A percentile compares a stretch with the other conserved stretches of the same genome.
Evolutionary conservation across 2,888 invertebrate genomes (phyloP).

Genomic region (Brenthis daphne): DNA sequence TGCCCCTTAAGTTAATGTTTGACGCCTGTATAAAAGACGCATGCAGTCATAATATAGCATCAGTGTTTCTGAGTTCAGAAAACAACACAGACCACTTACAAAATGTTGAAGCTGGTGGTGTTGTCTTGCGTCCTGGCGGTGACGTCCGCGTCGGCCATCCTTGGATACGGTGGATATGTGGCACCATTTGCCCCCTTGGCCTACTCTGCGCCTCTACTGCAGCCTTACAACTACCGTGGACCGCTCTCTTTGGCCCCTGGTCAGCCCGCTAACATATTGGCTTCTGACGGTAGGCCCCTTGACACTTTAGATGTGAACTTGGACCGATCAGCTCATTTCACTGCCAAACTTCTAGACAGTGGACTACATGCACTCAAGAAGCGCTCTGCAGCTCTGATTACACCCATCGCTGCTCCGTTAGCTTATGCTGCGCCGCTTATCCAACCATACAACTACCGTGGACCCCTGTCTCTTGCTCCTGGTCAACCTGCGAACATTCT

Average conservation of each 20-base stretch:
- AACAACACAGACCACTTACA: slow-evolving; percentile 74
- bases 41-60: slow-evolving; percentile 50
- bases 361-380: slow-evolving; percentile 63
- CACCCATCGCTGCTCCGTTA: slow-evolving; percentile 37
- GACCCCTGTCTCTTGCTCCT: slow-evolving; percentile 69
- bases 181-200: slow-evolving; percentile 46
- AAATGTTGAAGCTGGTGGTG: slow-evolving; percentile 82
- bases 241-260: slow-evolving; percentile 72
- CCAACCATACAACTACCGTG: slow-evolving; percentile 54
- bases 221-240: slow-evolving; percentile 63
- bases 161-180: slow-evolving; percentile 53
- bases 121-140: slow-evolving; percentile 84
- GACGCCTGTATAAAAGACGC: slow-evolving; percentile 60
- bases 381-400: slow-evolving; percentile 41
- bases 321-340: slow-evolving; percentile 70
- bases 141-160: slow-evolving; percentile 68
- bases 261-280: slow-evolving; percentile 71
- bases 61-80: slow-evolving; percentile 61
- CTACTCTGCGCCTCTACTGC: slow-evolving; percentile 51
- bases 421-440: slow-evolving; percentile 6
- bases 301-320: slow-evolving; percentile 74
- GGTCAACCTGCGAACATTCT: slow-evolving; percentile 71
- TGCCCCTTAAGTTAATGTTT: slow-evolving; percentile 50
- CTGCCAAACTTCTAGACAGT: slow-evolving; percentile 61
- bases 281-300: slow-evolving; percentile 69